These are phyloP conservation scores for Lindbergichthys nudifrons DNA, from an alignment of 2,797 vertebrate species.

Conservation along the genomic window DNA sequence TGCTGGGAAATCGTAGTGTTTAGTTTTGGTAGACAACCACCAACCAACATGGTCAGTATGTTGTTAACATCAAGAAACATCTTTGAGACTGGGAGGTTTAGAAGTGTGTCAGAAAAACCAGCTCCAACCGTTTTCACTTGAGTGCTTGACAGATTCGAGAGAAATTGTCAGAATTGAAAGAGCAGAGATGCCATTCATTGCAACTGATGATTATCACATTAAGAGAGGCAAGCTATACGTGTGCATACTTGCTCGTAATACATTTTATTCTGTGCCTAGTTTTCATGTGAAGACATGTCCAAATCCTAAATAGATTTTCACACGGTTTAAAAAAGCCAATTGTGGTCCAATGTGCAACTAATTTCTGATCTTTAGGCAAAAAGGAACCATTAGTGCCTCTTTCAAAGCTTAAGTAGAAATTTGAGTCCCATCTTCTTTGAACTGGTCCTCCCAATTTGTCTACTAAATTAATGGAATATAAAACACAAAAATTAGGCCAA, in stretches of 20 bases:
- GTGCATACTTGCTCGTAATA: not conserved
- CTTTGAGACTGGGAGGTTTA: not conserved
- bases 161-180: not conserved
- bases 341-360: too few species aligned
- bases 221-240: too few species aligned
- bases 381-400: too few species aligned
- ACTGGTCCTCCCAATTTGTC: not conserved
- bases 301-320: not conserved
- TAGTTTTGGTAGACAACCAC: not conserved
- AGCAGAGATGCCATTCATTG: too few species aligned
- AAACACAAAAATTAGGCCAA: not conserved
- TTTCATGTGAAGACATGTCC: not conserved
- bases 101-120: conserved; percentile 5
- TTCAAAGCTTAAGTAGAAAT: too few species aligned
- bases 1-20: conserved; percentile 12
- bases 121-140: too few species aligned
- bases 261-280: not conserved
- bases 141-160: not conserved
- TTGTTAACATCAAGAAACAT: not conserved
- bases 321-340: not conserved
- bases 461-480: not conserved
- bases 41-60: not conserved
- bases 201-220: too few species aligned
- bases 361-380: too few species aligned
- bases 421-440: not conserved